Percentiles rank a stretch among this genome's conserved stretches.
Conservation (phyloP, 2,113 vertebrate genomes). For the Pyrgilauda ruficollis region DNA sequence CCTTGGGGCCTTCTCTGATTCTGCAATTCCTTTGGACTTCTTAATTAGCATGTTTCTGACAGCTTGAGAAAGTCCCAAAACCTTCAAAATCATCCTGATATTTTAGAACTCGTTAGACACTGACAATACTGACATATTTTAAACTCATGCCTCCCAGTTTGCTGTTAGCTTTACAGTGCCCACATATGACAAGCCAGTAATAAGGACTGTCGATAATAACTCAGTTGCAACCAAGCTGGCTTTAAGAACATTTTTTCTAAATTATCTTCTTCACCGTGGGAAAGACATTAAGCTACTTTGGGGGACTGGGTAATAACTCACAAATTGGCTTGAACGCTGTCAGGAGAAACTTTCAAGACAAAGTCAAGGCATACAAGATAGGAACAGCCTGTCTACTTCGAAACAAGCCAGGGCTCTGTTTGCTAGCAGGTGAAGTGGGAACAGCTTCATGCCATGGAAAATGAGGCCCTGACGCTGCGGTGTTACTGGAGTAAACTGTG, state of each 20-base stretch:
- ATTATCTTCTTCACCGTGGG: slow-evolving; percentile 2
- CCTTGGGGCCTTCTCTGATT: not conserved
- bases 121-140: not conserved
- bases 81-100: not conserved
- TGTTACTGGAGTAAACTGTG: not conserved
- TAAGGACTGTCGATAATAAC: not conserved
- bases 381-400: not conserved
- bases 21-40: not conserved
- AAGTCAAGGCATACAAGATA: not conserved
- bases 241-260: slow-evolving; percentile 2
- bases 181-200: not conserved
- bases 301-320: not conserved
- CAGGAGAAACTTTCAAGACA: not conserved
- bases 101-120: not conserved
- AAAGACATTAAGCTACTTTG: not conserved
- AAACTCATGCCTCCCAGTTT: not conserved
- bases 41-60: not conserved
- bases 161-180: not conserved
- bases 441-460: not conserved
- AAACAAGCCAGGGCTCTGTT: not conserved
- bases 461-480: not conserved
- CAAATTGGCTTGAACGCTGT: not conserved
- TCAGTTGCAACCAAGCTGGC: not conserved
- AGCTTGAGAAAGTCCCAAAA: not conserved
- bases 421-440: slow-evolving; percentile 16